Evolutionary conservation across 2,113 vertebrate genomes (phyloP).

Genomic region (Taxidea taxus): DNA sequence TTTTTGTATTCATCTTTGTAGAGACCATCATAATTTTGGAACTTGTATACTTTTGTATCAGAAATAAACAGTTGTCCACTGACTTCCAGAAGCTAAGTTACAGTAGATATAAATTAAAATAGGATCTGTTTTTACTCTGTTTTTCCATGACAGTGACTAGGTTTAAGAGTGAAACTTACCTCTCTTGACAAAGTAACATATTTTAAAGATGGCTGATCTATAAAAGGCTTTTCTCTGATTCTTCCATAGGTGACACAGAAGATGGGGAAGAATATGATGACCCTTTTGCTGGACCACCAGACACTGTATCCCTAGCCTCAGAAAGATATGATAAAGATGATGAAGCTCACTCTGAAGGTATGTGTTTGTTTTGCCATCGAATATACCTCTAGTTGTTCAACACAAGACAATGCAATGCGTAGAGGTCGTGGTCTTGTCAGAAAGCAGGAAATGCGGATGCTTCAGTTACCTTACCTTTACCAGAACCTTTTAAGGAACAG

Average conservation of each 20-base stretch:
- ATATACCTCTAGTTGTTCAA: slow-evolving; percentile 34
- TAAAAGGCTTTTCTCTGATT: slow-evolving; percentile 56
- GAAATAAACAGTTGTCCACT: background rate
- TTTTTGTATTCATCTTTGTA: slow-evolving; percentile 7
- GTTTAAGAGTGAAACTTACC: background rate
- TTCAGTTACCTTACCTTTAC: slow-evolving; percentile 68
- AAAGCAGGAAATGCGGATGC: slow-evolving; percentile 64
- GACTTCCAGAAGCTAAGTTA: background rate
- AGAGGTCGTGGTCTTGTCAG: slow-evolving; percentile 1
- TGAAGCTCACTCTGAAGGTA: slow-evolving; percentile 89
- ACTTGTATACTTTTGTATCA: background rate
- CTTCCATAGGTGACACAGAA: slow-evolving; percentile 83
- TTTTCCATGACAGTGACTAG: background rate
- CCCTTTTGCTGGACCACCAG: slow-evolving; percentile 84
- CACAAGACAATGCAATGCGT: background rate
- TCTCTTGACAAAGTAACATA: slow-evolving; percentile 25
- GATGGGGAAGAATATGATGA: slow-evolving; percentile 88
- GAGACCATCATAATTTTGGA: background rate
- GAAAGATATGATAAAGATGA: slow-evolving; percentile 94
- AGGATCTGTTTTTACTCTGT: background rate
- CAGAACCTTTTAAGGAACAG: slow-evolving; percentile 81
- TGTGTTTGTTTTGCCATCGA: slow-evolving; percentile 74
- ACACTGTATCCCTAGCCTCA: slow-evolving; percentile 88
- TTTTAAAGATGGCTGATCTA: slow-evolving; percentile 58
- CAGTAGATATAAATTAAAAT: background rate